Evolutionary conservation across 1,140 invertebrate genomes (phyloP), one percentile per base, ranked within the genome.

Genomic region (Stratiolaelaps scimitus): DNA sequence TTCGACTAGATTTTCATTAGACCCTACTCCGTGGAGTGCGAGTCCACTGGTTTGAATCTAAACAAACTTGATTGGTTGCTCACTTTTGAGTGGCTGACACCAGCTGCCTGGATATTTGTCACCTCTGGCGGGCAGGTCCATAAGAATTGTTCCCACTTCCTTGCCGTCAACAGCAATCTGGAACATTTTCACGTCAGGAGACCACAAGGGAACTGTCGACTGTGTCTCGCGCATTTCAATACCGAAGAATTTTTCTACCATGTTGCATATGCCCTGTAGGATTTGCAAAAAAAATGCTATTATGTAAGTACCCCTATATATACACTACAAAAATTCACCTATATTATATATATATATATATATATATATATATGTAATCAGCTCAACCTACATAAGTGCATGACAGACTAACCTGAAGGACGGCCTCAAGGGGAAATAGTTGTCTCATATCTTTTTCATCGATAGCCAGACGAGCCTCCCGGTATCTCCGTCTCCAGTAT

Each of bases 341-440:
- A 40, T 40, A 40, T 40, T 40, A 40, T 40, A 40, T 40, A 40
- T 40, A 40, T 40, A 40, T 40, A 40, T 40, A 40, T 40, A 40
- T 40, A 40, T 40, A 40, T 40, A 40, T 40, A 40, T 40, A 40
- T 40, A 40, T 6, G 5, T 40, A 10, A 28, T 20, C 47, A n/a
- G n/a, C n/a, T n/a, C n/a, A n/a, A n/a, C n/a, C n/a, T n/a, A n/a
- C n/a, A n/a, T n/a, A n/a, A n/a, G n/a, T n/a, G n/a, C n/a, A n/a
- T n/a, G n/a, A n/a, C n/a, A n/a, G 20, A 60, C 13, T 60, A 15
- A 26, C 53, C 23, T 60, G 26, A 15, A 60, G 76, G 15, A 94
- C 91, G 67, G 79, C 80, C 0, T 84, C 82, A 13, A 92, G 74
- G 0, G 88, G 87, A 72, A 96, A 95, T 75, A 86, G 94, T 73